Conservation (phyloP, 2,113 vertebrate species). For the Arvicanthis niloticus region DNA sequence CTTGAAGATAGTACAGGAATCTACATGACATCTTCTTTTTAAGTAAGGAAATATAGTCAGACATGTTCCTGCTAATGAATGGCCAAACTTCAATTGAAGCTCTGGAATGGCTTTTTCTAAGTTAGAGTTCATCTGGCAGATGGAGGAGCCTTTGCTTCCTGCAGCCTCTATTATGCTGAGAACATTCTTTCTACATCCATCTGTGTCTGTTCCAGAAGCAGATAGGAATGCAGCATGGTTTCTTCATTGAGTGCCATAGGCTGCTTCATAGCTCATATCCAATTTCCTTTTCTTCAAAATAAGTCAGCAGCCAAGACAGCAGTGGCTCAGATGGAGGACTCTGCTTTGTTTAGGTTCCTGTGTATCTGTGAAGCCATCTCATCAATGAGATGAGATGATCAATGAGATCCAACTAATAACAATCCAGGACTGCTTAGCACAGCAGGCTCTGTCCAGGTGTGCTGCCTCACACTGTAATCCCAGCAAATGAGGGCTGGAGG, state of each 20-base stretch:
- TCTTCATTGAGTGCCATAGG: background rate
- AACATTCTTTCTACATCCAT: background rate
- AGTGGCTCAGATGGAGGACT: background rate
- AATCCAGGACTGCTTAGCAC: background rate
- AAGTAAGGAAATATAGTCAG: background rate
- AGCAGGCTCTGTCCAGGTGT: background rate
- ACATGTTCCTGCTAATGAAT: background rate
- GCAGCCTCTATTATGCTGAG: background rate
- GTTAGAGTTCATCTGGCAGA: background rate
- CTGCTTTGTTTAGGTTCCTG: background rate
- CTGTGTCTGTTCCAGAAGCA: background rate
- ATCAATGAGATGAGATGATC: background rate
- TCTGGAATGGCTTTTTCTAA: background rate
- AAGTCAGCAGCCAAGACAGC: background rate
- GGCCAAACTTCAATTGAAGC: background rate
- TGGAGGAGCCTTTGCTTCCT: background rate
- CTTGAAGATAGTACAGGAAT: background rate
- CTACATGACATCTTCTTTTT: background rate
- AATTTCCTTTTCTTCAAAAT: background rate
- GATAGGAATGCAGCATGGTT: background rate
- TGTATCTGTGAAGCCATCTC: background rate
- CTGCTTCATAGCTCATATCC: background rate
- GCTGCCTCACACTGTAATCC: background rate
- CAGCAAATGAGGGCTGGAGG: background rate
- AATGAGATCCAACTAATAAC: background rate